Conservation (phyloP, 2,113 vertebrate genomes). For the Vanacampus margaritifer region DNA sequence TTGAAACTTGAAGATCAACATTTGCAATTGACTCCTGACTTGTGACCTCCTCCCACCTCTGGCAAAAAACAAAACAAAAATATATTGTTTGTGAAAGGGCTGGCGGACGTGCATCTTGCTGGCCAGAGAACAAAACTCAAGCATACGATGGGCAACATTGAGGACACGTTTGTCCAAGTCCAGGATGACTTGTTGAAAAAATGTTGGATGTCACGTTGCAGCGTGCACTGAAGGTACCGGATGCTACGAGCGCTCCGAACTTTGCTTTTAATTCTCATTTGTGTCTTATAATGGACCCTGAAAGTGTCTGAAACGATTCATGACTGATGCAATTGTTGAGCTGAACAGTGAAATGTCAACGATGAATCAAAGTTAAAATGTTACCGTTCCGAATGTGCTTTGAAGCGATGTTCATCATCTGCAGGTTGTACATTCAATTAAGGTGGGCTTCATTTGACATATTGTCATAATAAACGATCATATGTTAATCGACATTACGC, state of each 20-base stretch:
- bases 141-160: not conserved
- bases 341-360: no score
- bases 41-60: no score
- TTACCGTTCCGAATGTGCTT: not conserved
- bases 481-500: not conserved
- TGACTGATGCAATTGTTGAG: no score
- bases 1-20: no score
- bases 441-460: not conserved
- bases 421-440: not conserved
- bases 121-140: not conserved
- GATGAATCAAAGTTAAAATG: no score
- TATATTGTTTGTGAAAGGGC: not conserved
- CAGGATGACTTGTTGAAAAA: not conserved
- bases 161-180: not conserved
- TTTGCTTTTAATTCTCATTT: not conserved
- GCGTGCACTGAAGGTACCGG: not conserved
- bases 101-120: not conserved
- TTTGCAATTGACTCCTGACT: no score
- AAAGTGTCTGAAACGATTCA: no score
- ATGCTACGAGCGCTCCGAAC: not conserved
- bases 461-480: not conserved
- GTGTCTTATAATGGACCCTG: not conserved
- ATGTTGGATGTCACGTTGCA: not conserved
- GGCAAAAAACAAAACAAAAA: not conserved
- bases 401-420: no score